Evolutionary conservation across 2,888 invertebrate species (phyloP), one percentile per base, ranked within the genome.

Genomic region (Gymnocheta viridis): DNA sequence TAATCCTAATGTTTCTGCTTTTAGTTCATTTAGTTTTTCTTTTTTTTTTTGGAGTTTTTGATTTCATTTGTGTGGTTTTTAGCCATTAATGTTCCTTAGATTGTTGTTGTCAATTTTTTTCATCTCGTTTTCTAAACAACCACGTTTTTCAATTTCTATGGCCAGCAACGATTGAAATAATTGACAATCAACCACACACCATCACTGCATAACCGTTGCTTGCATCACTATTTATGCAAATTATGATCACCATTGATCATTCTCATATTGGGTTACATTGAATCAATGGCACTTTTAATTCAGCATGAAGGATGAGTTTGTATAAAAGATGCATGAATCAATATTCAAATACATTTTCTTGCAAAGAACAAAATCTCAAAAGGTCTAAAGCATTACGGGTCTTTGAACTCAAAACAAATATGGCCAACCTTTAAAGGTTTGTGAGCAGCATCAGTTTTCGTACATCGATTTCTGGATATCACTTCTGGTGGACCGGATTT

Each of bases 201-300:
- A 60, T 24, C 32, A 29, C n/a, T 7, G 38, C 17, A 41, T 66
- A 54, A 76, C 81, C 77, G 84, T 81, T 83, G 79, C 32, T 51
- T 47, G 44, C 56, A 73, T 81, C 77, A 69, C 41, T 41, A 56
- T 77, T 62, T 84, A 84, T 84, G 84, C 77, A 84, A 84, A 84
- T 84, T 84, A 74, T 77, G 84, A 77, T 4, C 69, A 77, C 74
- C 73, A 78, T 84, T 69, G 73, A 82, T 84, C 77, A 78, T 84
- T 73, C 60, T 19, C 17, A 12, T 32, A 7, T 32, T 62, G 73
- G 66, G 14, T 47, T 67, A 35, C 35, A 58, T 77, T 67, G 47
- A 56, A 66, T 27, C 1, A 29, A 54, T 51, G 29, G 24, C 54
- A 6, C 5, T 35, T 7, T 38, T 14, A 38, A 60, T 27, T 51